Evolutionary conservation across 2,113 vertebrate genomes (phyloP), one percentile per base, ranked within the genome.

Genomic region (Asarcornis scutulata): DNA sequence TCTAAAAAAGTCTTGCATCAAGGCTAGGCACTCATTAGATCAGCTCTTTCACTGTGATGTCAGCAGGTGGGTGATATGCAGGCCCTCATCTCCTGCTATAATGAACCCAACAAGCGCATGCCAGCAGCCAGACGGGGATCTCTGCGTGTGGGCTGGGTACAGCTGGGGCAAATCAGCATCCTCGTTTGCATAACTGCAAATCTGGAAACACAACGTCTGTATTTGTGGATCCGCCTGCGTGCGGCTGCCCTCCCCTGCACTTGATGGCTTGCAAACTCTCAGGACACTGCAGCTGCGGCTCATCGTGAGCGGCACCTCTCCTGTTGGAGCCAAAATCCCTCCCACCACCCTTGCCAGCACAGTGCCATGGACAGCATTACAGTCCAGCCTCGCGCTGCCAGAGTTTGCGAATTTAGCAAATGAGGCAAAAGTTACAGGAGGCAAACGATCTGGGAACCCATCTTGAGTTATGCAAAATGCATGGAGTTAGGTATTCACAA

Each of bases 401-500:
- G 34, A 34, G 59, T 60, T 63, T 81, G 63, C 8, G 34, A 78
- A 78, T 68, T 81, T 79, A 84, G 82, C n/a, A 82, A 90, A 94
- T 9, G 38, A 76, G 62, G 73, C 17, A 42, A 59, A 96, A 79
- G 58, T 72, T 78, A 72, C 11, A 34, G 90, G 40, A 40, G 40
- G 40, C 40, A 40, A 92, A 92, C 31, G 82, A 96, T 89, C 42
- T 6, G 17, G 38, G 52, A 96, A 72, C 46, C 68, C 50, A 71
- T 44, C 73, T 40, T 82, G 88, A 92, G 81, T 86, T 94, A 96
- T 91, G 91, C 83, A 95, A 96, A 96, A 89, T 21, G 68, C 44
- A 69, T 11, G 13, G 48, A 94, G 86, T 95, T 97, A 96, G 96
- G 96, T 96, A 94, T 94, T 94, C 86, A 94, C 73, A 89, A 94